phyloP scores from a whole-genome alignment of 2,113 vertebrate genomes.

The Platichthys stellatus region DNA sequence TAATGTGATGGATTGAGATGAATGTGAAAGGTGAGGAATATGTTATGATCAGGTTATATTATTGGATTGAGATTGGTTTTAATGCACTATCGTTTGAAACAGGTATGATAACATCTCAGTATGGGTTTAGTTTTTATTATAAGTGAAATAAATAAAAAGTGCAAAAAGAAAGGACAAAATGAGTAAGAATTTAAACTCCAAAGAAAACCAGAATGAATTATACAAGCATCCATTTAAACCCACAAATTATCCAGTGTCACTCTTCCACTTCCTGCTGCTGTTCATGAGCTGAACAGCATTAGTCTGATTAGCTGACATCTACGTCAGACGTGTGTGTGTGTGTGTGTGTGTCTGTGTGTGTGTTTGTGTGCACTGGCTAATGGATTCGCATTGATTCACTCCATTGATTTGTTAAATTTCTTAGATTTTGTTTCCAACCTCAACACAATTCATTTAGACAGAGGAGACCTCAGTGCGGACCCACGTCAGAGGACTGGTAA shows the following conservation, averaged over 20 bases:
- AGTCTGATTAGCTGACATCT: conserved; percentile 54
- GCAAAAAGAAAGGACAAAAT: neutral
- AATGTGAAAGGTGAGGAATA: no score
- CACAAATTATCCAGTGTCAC: conserved; percentile 23
- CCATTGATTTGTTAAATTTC: conserved; percentile 67
- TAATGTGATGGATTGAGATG: no score
- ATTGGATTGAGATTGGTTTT: no score
- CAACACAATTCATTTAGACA: conserved; percentile 60
- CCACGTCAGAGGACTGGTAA: conserved; percentile 45
- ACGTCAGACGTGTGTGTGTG: conserved; percentile 13
- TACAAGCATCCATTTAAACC: conserved; percentile 16
- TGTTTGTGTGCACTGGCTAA: conserved; percentile 41
- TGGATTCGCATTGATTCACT: conserved; percentile 70
- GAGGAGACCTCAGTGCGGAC: conserved; percentile 50
- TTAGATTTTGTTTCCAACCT: conserved; percentile 42
- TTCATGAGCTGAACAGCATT: conserved; percentile 48
- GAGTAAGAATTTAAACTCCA: neutral
- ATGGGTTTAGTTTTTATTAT: no score
- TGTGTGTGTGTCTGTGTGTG: neutral
- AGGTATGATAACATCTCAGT: no score
- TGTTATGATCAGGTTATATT: no score
- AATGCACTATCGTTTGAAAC: no score
- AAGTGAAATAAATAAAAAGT: no score
- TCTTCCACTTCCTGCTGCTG: conserved; percentile 15
- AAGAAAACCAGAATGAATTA: conserved; percentile 15